Evolutionary conservation across 2,888 invertebrate species (phyloP).

Genomic region (Melinaea marsaeus): DNA sequence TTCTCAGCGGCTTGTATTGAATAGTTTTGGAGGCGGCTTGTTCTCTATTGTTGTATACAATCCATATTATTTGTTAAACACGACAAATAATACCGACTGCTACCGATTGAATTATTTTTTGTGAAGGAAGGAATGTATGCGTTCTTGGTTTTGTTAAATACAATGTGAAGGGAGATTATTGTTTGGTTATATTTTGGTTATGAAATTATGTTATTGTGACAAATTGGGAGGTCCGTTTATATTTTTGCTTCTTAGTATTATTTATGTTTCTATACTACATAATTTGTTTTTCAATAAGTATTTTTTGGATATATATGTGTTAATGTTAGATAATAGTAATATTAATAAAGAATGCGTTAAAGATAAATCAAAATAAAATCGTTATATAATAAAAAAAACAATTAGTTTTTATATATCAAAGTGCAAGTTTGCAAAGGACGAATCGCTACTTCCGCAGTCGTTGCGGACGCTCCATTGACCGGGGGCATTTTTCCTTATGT

Average conservation of each 20-base stretch:
- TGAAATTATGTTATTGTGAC: conserved; percentile 71
- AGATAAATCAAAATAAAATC: not conserved
- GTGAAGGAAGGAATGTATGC: conserved; percentile 59
- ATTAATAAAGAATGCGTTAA: too few species aligned
- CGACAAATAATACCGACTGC: conserved; percentile 69
- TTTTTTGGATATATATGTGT: too few species aligned
- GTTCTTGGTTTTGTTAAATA: conserved; percentile 57
- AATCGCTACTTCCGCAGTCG: conserved; percentile 46
- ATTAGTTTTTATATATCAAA: conserved; percentile 23
- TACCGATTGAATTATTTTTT: conserved; percentile 72
- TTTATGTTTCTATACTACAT: conserved; percentile 19
- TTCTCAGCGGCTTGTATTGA: conserved; percentile 60
- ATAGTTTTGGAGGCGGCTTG: conserved; percentile 51
- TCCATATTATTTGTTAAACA: conserved; percentile 70
- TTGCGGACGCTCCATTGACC: conserved; percentile 62
- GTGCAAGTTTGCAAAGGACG: conserved; percentile 32
- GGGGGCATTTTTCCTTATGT: conserved; percentile 37
- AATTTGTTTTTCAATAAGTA: too few species aligned
- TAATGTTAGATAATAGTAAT: too few species aligned
- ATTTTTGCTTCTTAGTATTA: conserved; percentile 57
- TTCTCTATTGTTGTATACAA: conserved; percentile 67
- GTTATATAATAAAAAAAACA: conserved; percentile 5
- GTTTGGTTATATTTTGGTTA: conserved; percentile 68
- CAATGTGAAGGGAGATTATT: conserved; percentile 54
- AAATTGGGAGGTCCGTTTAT: conserved; percentile 68